Evolutionary conservation across 2,888 invertebrate species (phyloP), one percentile per base, ranked within the genome.

Genomic region (Nyleta sp.): DNA sequence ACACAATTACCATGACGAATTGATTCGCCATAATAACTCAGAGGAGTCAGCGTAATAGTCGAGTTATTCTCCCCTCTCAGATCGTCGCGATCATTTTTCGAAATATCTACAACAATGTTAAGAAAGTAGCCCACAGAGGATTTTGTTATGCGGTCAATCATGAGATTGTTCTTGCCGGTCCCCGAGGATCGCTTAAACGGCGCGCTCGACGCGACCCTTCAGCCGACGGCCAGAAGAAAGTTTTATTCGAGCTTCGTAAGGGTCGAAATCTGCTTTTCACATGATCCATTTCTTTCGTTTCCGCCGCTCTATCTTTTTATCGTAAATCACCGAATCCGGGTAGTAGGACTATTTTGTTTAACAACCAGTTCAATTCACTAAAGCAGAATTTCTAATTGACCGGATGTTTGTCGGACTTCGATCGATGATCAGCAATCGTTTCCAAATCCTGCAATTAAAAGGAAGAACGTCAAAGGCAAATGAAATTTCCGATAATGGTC

Each of bases 131-230:
- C 89, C 88, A 77, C 65, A 40, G 89, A 89, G 90, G 87, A 82
- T 85, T 84, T 81, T 80, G 86, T 87, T 89, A 89, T 88, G 83
- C 87, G 90, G 90, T 90, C 90, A 90, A 90, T 90, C 90, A 90
- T 90, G 90, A 90, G 88, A 89, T 90, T 90, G 86, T 90, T 90
- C 83, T 82, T 80, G 81, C 59, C 81, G 80, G 82, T 87, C 90
- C 87, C 89, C 64, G 74, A 89, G 89, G 90, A 87, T 86, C 89
- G 84, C 87, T 90, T 89, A 88, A 82, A 81, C 15, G 53, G 57
- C 73, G 33, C 38, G 13, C 40, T 72, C 52, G 50, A 48, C 28
- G 24, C 55, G 68, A 75, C 75, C 80, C 80, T 78, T 75, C 59
- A 59, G 68, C 80, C 80, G 80, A 59, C 80, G 80, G 80, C 64